Base-by-base conservation (phyloP, 2,888 invertebrate species). In the Cotesia congregata region DNA sequence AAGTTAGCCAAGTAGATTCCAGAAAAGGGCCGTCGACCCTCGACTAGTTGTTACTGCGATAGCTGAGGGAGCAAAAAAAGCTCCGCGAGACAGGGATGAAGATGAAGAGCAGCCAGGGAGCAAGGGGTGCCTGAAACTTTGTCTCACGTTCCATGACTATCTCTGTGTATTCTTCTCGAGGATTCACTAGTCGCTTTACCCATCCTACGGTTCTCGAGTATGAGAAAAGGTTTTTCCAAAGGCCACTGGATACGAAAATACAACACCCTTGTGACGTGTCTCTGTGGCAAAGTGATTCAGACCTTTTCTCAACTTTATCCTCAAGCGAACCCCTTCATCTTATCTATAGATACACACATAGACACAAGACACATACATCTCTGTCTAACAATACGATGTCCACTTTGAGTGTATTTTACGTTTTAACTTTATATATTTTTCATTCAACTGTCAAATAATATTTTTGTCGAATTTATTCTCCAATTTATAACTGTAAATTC, bases 281-380 rank as follows among this genome's bases (percentile, higher is more conserved):
- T 73, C 73, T 76, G 73, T 76, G 76, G 76, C 76, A 76, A 76
- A 76, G 76, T 76, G 76, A 76, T 76, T 76, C 76, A 76, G 76
- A 76, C 73, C 73, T 72, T 75, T 77, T 77, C 75, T 75, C 73
- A 74, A 69, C 75, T 75, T 79, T 76, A 60, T 64, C 62, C 61
- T 30, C 15, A 20, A 39, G 38, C 6, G 69, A 17, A 50, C 40
- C 38, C 40, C 39, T n/a, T 70, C 75, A 30, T 41, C 38, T 68
- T 40, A 50, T 17, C n/a, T 41, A 50, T 68, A n/a, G 6, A 67
- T 67, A 41, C 50, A 59, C 30, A 30, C 62, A 50, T 65, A 12
- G 7, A 68, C 74, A 39, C 12, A 50, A 12, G 6, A 61, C 62
- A 3, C 62, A n/a, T n/a, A 5, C n/a, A 59, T 65, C 12, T 65